A percentile compares a stretch with the other conserved stretches of the same genome.
These are phyloP conservation scores for Nerophis ophidion DNA, from an alignment of 2,113 vertebrate species.

Conservation along the genomic window DNA sequence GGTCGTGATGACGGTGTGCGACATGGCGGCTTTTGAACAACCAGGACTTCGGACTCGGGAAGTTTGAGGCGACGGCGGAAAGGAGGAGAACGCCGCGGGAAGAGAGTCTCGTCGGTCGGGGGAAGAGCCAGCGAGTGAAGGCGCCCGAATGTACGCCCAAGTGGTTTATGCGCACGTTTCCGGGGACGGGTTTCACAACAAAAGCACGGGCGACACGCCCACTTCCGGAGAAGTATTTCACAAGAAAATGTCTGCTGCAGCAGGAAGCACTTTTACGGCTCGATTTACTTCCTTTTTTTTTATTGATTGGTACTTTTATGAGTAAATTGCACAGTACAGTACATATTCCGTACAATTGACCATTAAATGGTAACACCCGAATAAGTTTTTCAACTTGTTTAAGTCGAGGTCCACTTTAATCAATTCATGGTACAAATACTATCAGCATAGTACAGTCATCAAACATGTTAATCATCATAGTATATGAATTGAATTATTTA, in stretches of 20 bases:
- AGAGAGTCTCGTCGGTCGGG: background rate
- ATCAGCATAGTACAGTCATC: too few species aligned
- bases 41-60: too few species aligned
- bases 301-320: background rate
- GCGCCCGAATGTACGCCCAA: background rate
- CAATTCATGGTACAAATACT: too few species aligned
- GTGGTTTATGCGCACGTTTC: constrained; percentile 7
- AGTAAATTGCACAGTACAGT: too few species aligned
- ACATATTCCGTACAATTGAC: too few species aligned
- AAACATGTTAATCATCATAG: too few species aligned
- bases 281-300: background rate
- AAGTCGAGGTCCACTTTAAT: too few species aligned
- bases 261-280: background rate
- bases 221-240: background rate
- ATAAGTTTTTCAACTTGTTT: too few species aligned
- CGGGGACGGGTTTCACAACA: constrained; percentile 18
- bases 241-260: background rate
- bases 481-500: too few species aligned
- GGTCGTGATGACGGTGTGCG: constrained; percentile 60
- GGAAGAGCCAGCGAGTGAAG: too few species aligned
- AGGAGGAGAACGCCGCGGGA: background rate
- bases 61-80: background rate
- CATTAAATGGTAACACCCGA: too few species aligned
- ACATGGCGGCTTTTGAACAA: constrained; percentile 42
- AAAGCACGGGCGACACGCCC: background rate